These are phyloP conservation scores for Atrichornis clamosus DNA, from an alignment of 2,113 vertebrate species.

Conservation along the genomic window DNA sequence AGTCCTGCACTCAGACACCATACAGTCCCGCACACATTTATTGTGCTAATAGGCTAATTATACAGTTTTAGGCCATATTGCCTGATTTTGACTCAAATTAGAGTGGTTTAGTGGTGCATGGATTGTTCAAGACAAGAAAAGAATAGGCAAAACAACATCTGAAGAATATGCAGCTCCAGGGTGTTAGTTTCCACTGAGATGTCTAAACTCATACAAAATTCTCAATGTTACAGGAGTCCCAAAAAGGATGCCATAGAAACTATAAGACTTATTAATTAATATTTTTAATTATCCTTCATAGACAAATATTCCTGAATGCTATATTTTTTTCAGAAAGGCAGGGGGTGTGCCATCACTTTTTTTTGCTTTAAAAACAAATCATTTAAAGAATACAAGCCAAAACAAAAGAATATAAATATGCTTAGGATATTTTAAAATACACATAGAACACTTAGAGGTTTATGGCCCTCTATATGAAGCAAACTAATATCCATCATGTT, in stretches of 20 bases:
- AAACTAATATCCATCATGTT: neutral
- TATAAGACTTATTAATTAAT: neutral
- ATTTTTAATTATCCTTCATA: neutral
- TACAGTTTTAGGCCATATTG: neutral
- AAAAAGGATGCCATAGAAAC: neutral
- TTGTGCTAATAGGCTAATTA: neutral
- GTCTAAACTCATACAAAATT: neutral
- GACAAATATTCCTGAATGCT: neutral
- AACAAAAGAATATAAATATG: neutral
- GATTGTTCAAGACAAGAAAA: neutral
- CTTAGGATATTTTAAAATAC: neutral
- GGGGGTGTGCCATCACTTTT: rapidly evolving
- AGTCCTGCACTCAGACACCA: neutral
- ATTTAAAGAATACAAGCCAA: neutral
- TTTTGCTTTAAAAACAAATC: neutral
- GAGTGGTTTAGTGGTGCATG: rapidly evolving
- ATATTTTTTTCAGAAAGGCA: neutral
- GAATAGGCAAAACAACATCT: neutral
- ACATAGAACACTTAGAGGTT: neutral
- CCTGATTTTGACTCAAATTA: neutral
- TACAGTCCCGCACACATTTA: neutral
- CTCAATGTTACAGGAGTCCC: neutral
- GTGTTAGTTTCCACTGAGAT: neutral
- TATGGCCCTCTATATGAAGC: neutral
- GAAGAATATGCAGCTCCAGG: neutral